Base-by-base conservation (phyloP, 2,888 invertebrate species). In the Aplocera efformata region DNA sequence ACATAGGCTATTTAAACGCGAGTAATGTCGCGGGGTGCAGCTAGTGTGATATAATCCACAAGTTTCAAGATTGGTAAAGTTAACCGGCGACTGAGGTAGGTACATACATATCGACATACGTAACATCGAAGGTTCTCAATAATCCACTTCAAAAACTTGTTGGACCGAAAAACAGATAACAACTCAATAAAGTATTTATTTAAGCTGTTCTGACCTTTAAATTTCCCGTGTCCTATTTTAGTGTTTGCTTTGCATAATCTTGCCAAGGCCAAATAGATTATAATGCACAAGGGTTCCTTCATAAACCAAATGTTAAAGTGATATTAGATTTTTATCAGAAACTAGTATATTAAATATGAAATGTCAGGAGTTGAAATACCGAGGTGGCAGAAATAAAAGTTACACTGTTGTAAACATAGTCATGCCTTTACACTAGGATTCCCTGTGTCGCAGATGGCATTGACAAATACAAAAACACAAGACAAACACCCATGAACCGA, bases 191-290 rank as follows among this genome's bases (percentile, higher is more conserved):
- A 23, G 42, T 58, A 51, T 56, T 55, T 62, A 41, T 50, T 46
- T 41, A 45, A 48, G 43, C 31, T 24, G 43, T 40, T 48, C 31
- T 54, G 59, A 59, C 60, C 60, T 66, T 60, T 59, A 36, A 45
- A 53, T 54, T 65, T 71, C 63, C 72, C 60, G 64, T 68, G 67
- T 62, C 59, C 67, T 44, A 69, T 63, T 64, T 67, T 50, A 57
- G 47, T 46, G 40, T 42, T 40, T 38, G 28, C 30, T 38, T 38
- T 23, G 9, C 17, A 29, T 42, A 32, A 35, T 43, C 44, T 31
- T 32, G 34, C 45, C 56, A 65, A 65, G 60, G 63, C 52, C 52
- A 37, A 10, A 29, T 13, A 29, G 22, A 40, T 33, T 24, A 48
- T 39, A 49, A 50, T 46, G 30, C 29, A 28, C 31, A 53, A 58